Evolutionary conservation across 2,113 vertebrate species (phyloP), one percentile per base, ranked within the genome.

Genomic region (Amphiprion ocellaris): DNA sequence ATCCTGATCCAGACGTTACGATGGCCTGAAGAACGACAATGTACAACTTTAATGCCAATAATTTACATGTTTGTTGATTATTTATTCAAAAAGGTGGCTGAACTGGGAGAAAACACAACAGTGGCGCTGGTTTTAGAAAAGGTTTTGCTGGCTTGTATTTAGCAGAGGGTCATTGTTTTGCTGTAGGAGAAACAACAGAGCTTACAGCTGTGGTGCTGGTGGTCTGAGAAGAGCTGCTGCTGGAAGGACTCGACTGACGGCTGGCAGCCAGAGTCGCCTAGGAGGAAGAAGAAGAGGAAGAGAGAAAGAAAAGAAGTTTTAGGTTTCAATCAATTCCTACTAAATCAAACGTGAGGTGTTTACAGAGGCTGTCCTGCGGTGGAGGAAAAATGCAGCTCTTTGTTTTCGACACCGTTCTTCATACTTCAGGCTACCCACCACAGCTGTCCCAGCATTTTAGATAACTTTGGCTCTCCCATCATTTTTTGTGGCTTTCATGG

Each of bases 221-320:
- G 91, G 96, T 96, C 73, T 97, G 97, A 3, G 96, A 92, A 0
- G 96, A 93, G 88, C 96, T 96, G 77, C 95, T 95, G 93, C 94
- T 97, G 70, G 97, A 97, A 17, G 97, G 97, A 90, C 94, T 96
- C 19, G 97, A 96, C 91, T 99, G 98, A 52, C 97, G 96, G 64
- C 96, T 97, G 81, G 97, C 97, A 60, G 97, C 97, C 77, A 99
- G 96, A 3, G 97, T 98, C 15, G 97, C 97, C 98, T 99, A 44
- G 3, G 23, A 66, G 69, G 16, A 61, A 14, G 19, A n/a, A 46
- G 47, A 68, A 3, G 30, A 53, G 1, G 33, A 33, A 37, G 39
- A 49, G 21, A 73, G 4, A 4, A 26, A 55, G 9, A 66, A 17
- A 3, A 30, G 33, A 37, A 19, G 10, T 47, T 75, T 33, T 11